Evolutionary conservation across 2,113 vertebrate genomes (phyloP), one percentile per base, ranked within the genome.

Genomic region (Misgurnus anguillicaudatus): DNA sequence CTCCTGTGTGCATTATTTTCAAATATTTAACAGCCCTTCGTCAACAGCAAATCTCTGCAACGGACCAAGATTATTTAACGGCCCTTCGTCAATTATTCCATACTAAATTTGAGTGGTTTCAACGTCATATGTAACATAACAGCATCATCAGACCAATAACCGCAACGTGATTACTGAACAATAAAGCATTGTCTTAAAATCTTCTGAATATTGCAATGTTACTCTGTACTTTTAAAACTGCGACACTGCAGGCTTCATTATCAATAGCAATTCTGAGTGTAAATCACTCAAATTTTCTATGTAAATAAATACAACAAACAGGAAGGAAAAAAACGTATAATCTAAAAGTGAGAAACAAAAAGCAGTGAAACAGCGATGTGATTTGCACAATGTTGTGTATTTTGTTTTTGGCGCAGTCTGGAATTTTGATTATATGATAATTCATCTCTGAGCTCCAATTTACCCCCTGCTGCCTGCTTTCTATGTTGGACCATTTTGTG

Each of bases 381-480:
- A 84, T 89, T 87, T 85, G 80, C 81, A 88, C 88, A 87, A 87
- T 90, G 90, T 90, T 91, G 87, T 90, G 88, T 86, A 82, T 88
- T 90, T 90, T 90, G 82, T 90, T 87, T 91, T 89, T 92, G 91
- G 92, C 90, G 89, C 90, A 95, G 94, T 95, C 94, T 95, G 93
- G 92, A 91, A 90, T 92, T 70, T 95, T 95, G 95, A 93, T 93
- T 93, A 80, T 92, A 94, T 94, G 94, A 96, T 96, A 95, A 98
- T 94, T 97, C 95, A 97, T 91, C 85, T 94, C 87, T 88, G 92
- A 94, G 95, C 92, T 92, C 93, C 97, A 97, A 96, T 98, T 95
- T 96, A 95, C 95, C 95, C 94, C 95, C 95, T 90, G 92, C 95
- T 78, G 88, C 88, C 90, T 83, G 80, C 87, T 89, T 92, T 94